Evolutionary conservation across 2,113 vertebrate genomes (phyloP), one percentile per base, ranked within the genome.

Genomic region (Orientallactaga bullata): DNA sequence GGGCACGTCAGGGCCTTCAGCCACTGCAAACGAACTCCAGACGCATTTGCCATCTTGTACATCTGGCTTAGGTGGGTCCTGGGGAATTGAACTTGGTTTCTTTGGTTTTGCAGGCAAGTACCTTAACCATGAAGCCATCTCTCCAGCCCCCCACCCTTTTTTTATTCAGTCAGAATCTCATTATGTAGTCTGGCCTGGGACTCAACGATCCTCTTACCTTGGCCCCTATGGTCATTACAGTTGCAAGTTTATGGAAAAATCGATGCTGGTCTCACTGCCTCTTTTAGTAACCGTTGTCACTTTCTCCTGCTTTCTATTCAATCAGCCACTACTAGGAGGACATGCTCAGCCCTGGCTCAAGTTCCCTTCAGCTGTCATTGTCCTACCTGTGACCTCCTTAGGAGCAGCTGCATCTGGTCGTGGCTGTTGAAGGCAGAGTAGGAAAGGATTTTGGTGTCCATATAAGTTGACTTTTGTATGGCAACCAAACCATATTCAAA

Each of bases 231-330:
- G 55, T 12, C 55, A 55, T 55, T 55, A 55, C 55, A 55, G 78
- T 65, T 51, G 58, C 21, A 51, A 63, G 26, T 60, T 78, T 81
- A 26, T 88, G 58, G 65, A 9, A 73, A 12, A 60, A 35, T 60
- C 35, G 55, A 30, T 18, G 4, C 65, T 32, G 17, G 10, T 76
- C 13, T 24, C 66, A 69, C 3, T 26, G 8, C 21, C 23, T 20
- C n/a, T 61, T 58, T 92, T 39, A 58, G 74, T 61, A 35, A 4
- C 69, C 51, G 35, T 65, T 21, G n/a, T 78, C 71, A 7, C 72
- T 69, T 87, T 66, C 85, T 73, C 60, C 37, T 42, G 10, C 65
- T 90, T 88, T 92, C 68, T 78, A 73, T 42, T 47, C 18, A 85
- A 28, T 71, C n/a, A 21, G 17, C 23, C 55, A 26, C 77, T 32